A percentile compares a stretch with the other conserved stretches of the same genome.
Evolutionary conservation across 1,140 invertebrate genomes (phyloP).

Genomic region (Lepidotrigona ventralis): DNA sequence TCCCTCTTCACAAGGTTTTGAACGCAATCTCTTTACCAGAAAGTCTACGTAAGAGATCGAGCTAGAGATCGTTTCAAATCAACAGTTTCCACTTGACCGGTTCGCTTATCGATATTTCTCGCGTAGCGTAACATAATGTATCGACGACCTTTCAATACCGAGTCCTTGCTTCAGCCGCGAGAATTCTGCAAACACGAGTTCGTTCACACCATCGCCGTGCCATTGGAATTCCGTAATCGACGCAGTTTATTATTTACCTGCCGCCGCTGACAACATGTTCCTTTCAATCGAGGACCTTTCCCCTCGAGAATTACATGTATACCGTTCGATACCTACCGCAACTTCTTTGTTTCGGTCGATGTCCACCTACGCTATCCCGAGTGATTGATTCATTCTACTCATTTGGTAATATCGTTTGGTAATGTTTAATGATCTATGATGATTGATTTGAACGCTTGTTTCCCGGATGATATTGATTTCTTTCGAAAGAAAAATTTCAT

Average conservation of each 20-base stretch:
- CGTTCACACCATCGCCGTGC: background rate
- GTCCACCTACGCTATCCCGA: background rate
- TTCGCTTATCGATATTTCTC: constrained; percentile 61
- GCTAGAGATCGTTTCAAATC: constrained; percentile 15
- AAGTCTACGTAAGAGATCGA: background rate
- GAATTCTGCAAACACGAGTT: constrained; percentile 23
- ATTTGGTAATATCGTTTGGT: background rate
- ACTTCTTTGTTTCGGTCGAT: constrained; percentile 1
- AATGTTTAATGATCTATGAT: background rate
- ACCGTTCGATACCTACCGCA: background rate
- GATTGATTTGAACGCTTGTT: no score
- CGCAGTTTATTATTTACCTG: constrained; percentile 26
- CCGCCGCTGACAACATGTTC: constrained; percentile 12
- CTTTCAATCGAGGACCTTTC: constrained; percentile 27
- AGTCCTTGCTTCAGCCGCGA: constrained; percentile 61
- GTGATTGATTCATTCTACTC: background rate
- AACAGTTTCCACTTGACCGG: constrained; percentile 33
- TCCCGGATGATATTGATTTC: no score
- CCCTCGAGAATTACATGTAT: background rate
- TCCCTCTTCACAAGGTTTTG: background rate
- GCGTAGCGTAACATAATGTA: constrained; percentile 55
- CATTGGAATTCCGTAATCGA: constrained; percentile 25
- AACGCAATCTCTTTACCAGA: background rate
- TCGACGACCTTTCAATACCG: constrained; percentile 67
- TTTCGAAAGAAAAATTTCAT: no score